A percentile compares a stretch with the other conserved stretches of the same genome.
Evolutionary conservation across 2,797 vertebrate genomes (phyloP).

Genomic region (Lacerta agilis): DNA sequence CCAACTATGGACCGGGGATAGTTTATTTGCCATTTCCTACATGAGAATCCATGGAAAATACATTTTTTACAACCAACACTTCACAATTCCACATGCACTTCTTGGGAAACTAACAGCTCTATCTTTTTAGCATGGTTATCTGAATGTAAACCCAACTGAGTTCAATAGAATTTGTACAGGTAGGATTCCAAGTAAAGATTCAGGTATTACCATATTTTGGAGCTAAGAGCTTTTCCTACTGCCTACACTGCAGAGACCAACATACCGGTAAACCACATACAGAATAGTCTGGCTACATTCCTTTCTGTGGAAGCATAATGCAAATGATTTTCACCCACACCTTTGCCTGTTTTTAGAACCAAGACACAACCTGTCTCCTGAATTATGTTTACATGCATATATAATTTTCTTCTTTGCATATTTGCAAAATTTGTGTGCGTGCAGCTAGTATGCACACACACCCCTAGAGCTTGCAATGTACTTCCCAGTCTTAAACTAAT

Average conservation of each 20-base stretch:
- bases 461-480: not conserved
- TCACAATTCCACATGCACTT: not conserved
- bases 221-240: not conserved
- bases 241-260: not conserved
- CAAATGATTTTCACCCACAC: not conserved
- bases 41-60: conserved; percentile 3
- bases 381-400: not conserved
- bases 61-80: not conserved
- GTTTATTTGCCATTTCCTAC: conserved; percentile 15
- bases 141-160: not conserved
- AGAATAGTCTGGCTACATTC: not conserved
- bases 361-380: not conserved
- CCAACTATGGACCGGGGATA: not conserved
- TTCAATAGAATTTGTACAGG: not conserved
- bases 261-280: not conserved
- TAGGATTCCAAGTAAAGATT: not conserved
- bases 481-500: not conserved
- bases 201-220: not conserved
- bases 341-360: conserved; percentile 4
- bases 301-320: too few species aligned
- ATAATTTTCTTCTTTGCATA: not conserved
- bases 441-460: too few species aligned
- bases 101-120: not conserved
- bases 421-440: not conserved
- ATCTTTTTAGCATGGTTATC: not conserved